These are phyloP conservation scores for Vannuccia rotundouncinata DNA, from an alignment of 2,888 invertebrate species.

Conservation along the genomic window DNA sequence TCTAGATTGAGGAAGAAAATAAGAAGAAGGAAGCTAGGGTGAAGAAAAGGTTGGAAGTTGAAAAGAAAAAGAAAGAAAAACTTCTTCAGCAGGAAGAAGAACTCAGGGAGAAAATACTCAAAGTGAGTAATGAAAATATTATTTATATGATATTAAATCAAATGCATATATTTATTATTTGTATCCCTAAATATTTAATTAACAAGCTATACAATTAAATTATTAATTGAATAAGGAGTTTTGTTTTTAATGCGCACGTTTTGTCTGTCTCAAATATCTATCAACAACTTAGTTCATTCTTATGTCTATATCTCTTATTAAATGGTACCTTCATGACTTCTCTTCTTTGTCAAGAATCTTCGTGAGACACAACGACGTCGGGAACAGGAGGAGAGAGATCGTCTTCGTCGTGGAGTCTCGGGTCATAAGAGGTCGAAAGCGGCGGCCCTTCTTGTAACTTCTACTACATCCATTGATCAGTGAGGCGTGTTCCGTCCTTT, in stretches of 20 bases:
- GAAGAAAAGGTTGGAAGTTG: background rate
- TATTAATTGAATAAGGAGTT: too few species aligned
- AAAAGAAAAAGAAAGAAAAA: background rate
- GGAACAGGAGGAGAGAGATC: background rate
- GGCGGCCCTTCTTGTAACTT: background rate
- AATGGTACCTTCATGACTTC: background rate
- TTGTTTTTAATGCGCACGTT: background rate
- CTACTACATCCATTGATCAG: too few species aligned
- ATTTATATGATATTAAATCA: background rate
- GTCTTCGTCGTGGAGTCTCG: background rate
- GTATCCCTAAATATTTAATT: background rate
- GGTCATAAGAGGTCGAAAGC: background rate
- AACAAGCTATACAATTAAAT: too few species aligned
- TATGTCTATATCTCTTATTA: background rate
- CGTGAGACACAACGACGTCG: background rate
- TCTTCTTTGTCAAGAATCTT: background rate
- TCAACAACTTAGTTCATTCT: background rate
- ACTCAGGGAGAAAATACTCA: background rate
- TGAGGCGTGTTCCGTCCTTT: too few species aligned
- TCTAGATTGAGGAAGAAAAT: background rate
- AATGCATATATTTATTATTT: background rate
- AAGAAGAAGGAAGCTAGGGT: background rate
- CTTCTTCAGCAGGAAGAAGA: background rate
- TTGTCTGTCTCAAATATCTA: too few species aligned
- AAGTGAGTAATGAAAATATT: background rate